These are phyloP conservation scores for Hesperophylax magnus DNA, from an alignment of 1,140 invertebrate species.

Conservation along the genomic window DNA sequence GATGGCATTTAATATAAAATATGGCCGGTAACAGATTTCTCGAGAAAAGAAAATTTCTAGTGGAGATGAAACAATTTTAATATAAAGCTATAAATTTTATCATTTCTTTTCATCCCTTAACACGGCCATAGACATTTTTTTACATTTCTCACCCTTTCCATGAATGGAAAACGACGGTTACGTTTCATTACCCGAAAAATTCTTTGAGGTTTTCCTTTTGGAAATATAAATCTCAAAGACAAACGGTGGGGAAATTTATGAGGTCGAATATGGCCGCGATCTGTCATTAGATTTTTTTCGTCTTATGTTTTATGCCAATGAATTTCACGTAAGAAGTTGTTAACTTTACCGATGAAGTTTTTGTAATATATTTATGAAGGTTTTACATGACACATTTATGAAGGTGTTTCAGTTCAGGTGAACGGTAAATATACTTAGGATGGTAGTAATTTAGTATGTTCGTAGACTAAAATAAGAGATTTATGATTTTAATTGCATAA, in stretches of 20 bases:
- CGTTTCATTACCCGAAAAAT: constrained; percentile 29
- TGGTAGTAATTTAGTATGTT: too few relatives aligned
- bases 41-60: constrained; percentile 17
- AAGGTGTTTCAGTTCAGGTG: background rate
- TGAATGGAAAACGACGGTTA: constrained; percentile 11
- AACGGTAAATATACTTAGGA: background rate
- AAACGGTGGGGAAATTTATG: constrained; percentile 6
- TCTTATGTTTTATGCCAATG: background rate
- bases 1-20: too few relatives aligned
- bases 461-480: too few relatives aligned
- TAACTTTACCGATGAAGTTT: background rate
- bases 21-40: too few relatives aligned
- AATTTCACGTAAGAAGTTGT: background rate
- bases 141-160: background rate
- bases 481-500: too few relatives aligned
- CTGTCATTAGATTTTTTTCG: constrained; percentile 5
- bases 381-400: background rate
- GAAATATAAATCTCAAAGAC: constrained; percentile 15
- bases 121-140: constrained; percentile 18
- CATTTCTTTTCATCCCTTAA: constrained; percentile 18
- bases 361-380: background rate
- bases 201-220: background rate
- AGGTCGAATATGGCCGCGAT: background rate
- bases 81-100: constrained; percentile 30
- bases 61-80: constrained; percentile 29